A percentile compares a stretch with the other conserved stretches of the same genome.
phyloP scores from a whole-genome alignment of 2,888 invertebrate genomes.

The Pseudococcus jackbeardsleyi region DNA sequence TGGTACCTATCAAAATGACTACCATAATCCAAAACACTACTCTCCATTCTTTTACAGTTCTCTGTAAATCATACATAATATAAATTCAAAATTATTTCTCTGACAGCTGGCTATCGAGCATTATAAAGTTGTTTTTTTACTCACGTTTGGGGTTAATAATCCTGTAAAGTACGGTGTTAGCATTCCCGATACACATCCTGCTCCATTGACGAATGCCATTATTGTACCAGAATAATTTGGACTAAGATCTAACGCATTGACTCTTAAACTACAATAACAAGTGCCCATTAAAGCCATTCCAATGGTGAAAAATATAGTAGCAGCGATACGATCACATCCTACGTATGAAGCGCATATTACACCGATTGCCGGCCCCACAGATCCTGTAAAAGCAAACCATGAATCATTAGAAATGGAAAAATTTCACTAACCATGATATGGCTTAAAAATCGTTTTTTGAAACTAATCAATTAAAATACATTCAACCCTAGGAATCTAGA shows the following conservation, averaged over 20 bases:
- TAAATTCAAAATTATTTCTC: neutral
- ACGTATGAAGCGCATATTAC: conserved; percentile 66
- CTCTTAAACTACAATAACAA: conserved; percentile 78
- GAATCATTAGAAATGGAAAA: neutral
- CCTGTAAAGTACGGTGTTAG: conserved; percentile 76
- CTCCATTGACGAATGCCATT: conserved; percentile 77
- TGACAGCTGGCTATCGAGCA: neutral
- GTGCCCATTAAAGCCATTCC: conserved; percentile 79
- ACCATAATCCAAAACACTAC: conserved; percentile 86
- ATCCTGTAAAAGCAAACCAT: conserved; percentile 71
- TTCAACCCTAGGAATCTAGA: too few relatives aligned
- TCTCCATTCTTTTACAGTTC: conserved; percentile 78
- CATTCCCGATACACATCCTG: conserved; percentile 76
- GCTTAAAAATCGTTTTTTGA: too few relatives aligned
- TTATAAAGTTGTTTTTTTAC: conserved; percentile 1
- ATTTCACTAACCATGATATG: too few relatives aligned
- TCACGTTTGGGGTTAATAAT: conserved; percentile 68
- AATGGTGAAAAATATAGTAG: conserved; percentile 74
- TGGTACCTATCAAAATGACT: conserved; percentile 77
- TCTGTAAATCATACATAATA: conserved; percentile 66
- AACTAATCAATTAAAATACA: too few relatives aligned
- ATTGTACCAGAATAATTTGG: conserved; percentile 78
- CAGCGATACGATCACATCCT: conserved; percentile 70
- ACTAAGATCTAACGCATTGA: conserved; percentile 77
- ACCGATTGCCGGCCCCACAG: conserved; percentile 74